Evolutionary conservation across 2,797 vertebrate genomes (phyloP), one percentile per base, ranked within the genome.

Genomic region (Novumbra hubbsi): DNA sequence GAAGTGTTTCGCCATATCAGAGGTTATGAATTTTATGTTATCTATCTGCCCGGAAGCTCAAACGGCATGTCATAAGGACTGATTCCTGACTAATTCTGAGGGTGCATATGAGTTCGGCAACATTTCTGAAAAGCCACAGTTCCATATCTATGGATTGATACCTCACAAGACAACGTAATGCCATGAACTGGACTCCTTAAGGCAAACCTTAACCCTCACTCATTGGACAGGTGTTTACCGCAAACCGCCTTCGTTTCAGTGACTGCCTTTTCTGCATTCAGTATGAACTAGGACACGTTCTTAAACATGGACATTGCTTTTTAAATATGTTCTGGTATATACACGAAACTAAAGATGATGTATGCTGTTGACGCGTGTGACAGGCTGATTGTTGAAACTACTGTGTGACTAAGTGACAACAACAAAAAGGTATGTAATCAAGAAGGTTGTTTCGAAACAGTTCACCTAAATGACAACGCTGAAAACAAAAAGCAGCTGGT

Each of bases 211-310:
- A 30, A 45, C 41, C 27, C 68, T 69, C 41, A 52, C 24, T 49
- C 24, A 30, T 19, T 30, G 12, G 50, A 49, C 48, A 30, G 28
- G 28, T 34, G 49, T 62, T 62, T 55, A 71, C 70, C 52, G 57
- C 32, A 60, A 28, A 32, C 52, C 24, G 70, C 52, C 70, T 71
- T 71, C 32, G 60, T 41, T 55, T 60, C 48, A 28, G 60, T 24
- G 7, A 71, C 70, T 71, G 52, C 70, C 70, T 71, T 55, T 97
- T 98, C 86, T 97, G 97, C 88, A 64, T 52, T 70, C 68, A 30
- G 27, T 65, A 97, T 96, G 96, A 92, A 96, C 57, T 94, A 97
- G 75, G 96, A 64, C 62, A 32, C 30, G 17, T 32, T 32, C 28
- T 65, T 8, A 17, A 65, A 65, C 15, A 34, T 34, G 0, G 30